phyloP scores from a whole-genome alignment of 2,888 invertebrate genomes.

The Pollenia angustigena region DNA sequence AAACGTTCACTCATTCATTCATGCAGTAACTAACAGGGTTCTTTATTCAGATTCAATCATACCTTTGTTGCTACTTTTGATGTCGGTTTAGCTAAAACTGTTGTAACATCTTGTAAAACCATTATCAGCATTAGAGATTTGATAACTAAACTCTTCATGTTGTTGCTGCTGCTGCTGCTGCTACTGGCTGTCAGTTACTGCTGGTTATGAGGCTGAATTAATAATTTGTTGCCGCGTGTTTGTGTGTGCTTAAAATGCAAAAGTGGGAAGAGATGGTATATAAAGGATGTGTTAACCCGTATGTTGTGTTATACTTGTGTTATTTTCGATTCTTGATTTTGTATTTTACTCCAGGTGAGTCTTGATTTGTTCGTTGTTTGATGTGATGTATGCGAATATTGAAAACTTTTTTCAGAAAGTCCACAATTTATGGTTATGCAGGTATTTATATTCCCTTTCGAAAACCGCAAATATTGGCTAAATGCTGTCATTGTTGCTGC shows the following conservation, averaged over 20 bases:
- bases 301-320: constrained; percentile 12
- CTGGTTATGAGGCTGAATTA: not conserved
- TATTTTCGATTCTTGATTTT: constrained; percentile 18
- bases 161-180: constrained; percentile 12
- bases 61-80: constrained; percentile 49
- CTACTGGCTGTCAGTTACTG: constrained; percentile 25
- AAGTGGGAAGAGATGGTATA: not conserved
- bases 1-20: constrained; percentile 8
- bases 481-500: constrained; percentile 13
- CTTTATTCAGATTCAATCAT: not conserved
- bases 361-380: constrained; percentile 4
- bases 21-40: not conserved
- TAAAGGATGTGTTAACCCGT: not conserved
- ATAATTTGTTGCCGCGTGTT: constrained; percentile 3
- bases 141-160: constrained; percentile 60
- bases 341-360: not conserved
- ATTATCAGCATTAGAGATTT: constrained; percentile 65
- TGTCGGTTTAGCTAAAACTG: constrained; percentile 56
- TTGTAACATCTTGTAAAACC: constrained; percentile 66
- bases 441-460: constrained; percentile 72
- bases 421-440: constrained; percentile 57
- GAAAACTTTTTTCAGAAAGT: constrained; percentile 63
- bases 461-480: constrained; percentile 50
- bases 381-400: constrained; percentile 63
- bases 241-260: not conserved